Base-by-base conservation (phyloP, 2,113 vertebrate species). In the Pedetes capensis region DNA sequence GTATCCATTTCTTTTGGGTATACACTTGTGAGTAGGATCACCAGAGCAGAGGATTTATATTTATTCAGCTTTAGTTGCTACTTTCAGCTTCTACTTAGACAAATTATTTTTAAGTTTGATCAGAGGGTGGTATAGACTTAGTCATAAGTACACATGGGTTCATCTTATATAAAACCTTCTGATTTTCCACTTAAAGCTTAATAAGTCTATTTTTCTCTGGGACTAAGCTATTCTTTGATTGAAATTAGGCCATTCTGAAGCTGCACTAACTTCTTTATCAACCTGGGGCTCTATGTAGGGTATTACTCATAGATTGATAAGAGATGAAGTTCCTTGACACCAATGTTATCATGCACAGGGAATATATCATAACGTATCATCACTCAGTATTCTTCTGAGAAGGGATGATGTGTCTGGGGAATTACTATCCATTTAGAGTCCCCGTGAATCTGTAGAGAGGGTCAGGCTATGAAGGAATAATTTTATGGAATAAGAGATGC, bases 171-270 rank as follows among this genome's bases (percentile, higher is more conserved):
- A 87, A 71, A 94, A 91, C 8, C 37, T 82, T 74, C 22, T 87
- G 47, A 85, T 87, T 89, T 78, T 79, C 69, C 14, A 72, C 23
- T 85, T 92, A 72, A 94, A 92, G 81, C 5, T 51, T 90, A 87
- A 61, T 44, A 85, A 96, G 29, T 12, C 37, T 55, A 20, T 91
- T 86, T 88, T 4, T 93, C 29, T 47, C 47, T 55, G 37, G 27
- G 55, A 22, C 44, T 81, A 85, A 81, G 13, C 17, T 90, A n/a
- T 78, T 95, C n/a, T 94, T 92, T 86, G 53, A 22, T 55, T 91
- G 75, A 61, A 59, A 85, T 94, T 78, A 85, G 76, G 42, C 12
- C 76, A 17, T 84, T 83, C 79, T 57, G 22, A 93, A 94, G 42
- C 1, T 23, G 5, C 10, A 20, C 18, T 51, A 66, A n/a, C 53